These are phyloP conservation scores for Sarcoramphus papa DNA, from an alignment of 2,797 vertebrate species.

Conservation along the genomic window DNA sequence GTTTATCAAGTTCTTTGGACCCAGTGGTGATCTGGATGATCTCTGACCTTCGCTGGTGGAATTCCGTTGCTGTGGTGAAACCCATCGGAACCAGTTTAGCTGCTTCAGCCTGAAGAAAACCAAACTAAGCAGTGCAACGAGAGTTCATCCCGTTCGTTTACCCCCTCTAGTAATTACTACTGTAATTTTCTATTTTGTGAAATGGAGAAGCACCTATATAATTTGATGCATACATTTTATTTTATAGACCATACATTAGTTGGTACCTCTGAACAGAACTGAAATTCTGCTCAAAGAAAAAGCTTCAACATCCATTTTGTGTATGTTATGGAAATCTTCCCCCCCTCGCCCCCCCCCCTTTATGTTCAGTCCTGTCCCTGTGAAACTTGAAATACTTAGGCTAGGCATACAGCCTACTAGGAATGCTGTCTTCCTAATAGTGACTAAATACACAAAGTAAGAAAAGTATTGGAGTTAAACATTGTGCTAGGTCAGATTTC, in stretches of 20 bases:
- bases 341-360: accelerated
- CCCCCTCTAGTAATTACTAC: background rate
- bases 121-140: background rate
- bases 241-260: background rate
- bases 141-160: accelerated
- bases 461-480: background rate
- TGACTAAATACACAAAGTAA: accelerated
- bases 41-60: slow-evolving; percentile 93
- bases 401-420: background rate
- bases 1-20: slow-evolving; percentile 95
- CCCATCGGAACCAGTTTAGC: slow-evolving; percentile 97
- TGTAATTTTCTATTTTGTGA: background rate
- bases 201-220: background rate
- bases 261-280: background rate
- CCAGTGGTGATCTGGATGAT: slow-evolving; percentile 97
- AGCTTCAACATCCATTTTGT: background rate
- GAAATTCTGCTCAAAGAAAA: background rate
- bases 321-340: background rate
- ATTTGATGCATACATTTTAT: background rate
- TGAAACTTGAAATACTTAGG: background rate
- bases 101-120: slow-evolving; percentile 82
- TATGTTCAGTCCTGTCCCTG: background rate
- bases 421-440: background rate
- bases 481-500: background rate
- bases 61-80: slow-evolving; percentile 96